Evolutionary conservation across 1,140 invertebrate species (phyloP), one percentile per base, ranked within the genome.

Genomic region (Pogonomyrmex californicus): DNA sequence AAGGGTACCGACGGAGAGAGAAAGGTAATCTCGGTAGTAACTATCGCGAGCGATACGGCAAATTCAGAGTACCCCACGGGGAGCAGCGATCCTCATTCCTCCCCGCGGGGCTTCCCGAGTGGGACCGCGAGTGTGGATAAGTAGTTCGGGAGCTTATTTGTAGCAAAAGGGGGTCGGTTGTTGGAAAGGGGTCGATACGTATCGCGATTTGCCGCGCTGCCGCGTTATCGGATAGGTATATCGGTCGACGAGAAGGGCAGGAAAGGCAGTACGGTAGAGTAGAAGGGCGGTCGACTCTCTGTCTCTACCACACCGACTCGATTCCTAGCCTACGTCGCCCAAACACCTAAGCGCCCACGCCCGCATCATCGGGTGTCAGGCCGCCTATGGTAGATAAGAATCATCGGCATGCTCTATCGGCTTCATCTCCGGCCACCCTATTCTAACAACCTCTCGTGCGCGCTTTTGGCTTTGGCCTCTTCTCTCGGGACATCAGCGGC

Each of bases 361-460:
- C 85, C 87, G 88, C 89, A 86, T 86, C 89, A 85, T 90, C 77
- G 90, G 89, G 85, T 76, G 70, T 60, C 78, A 54, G 75, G 73
- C 73, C 87, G 83, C 79, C 85, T 83, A 83, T 41, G 86, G 86
- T 89, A 87, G 92, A 94, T 94, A 94, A 92, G 91, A 82, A 94
- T 94, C 92, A 91, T 91, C 93, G 92, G 91, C 93, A 91, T 93
- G 93, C 91, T 93, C 90, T 94, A 94, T 94, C 93, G 92, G 91
- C 87, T 91, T 93, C 92, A 94, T 94, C 93, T 93, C 89, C 54
- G 90, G 88, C 77, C 92, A 90, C 89, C 90, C 92, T 4, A 68
- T 41, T 93, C 92, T 87, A 86, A 91, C 92, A 87, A 89, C 89
- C 88, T 89, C 68, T 75, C 86, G 85, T 87, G 87, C 87, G 88